A percentile compares a stretch with the other conserved stretches of the same genome.
Evolutionary conservation across 2,797 vertebrate genomes (phyloP).

Genomic region (Gymnocypris eckloni): DNA sequence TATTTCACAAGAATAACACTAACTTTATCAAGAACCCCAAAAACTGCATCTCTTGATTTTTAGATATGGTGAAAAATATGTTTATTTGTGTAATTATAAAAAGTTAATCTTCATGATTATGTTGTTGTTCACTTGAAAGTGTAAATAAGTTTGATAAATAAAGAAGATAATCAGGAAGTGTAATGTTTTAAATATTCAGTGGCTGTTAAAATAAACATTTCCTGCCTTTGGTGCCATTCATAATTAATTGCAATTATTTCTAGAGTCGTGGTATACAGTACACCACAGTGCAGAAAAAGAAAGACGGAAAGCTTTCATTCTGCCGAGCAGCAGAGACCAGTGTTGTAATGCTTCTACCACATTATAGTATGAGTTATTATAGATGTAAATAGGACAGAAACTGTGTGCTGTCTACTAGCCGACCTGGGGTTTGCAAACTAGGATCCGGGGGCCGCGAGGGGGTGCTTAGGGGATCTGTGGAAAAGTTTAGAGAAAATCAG

Average conservation of each 20-base stretch:
- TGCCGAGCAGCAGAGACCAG: not conserved
- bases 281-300: not conserved
- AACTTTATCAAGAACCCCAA: not conserved
- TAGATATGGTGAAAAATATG: not conserved
- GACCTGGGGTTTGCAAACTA: not conserved
- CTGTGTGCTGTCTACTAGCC: not conserved
- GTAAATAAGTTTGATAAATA: not conserved
- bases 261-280: not conserved
- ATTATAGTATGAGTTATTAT: not conserved
- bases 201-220: not conserved
- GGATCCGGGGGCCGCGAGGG: no score
- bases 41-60: not conserved
- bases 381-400: not conserved
- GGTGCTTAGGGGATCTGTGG: not conserved
- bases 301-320: conserved; percentile 11
- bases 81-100: not conserved
- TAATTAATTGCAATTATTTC: not conserved
- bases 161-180: not conserved
- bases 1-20: not conserved
- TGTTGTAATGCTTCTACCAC: not conserved
- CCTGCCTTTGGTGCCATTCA: not conserved
- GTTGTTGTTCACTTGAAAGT: not conserved
- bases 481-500: not conserved
- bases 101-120: not conserved
- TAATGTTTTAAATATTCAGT: not conserved